Percentiles rank a stretch among this genome's conserved stretches.
These are phyloP conservation scores for Dexiosoma caninum DNA, from an alignment of 2,888 invertebrate genomes.

Conservation along the genomic window DNA sequence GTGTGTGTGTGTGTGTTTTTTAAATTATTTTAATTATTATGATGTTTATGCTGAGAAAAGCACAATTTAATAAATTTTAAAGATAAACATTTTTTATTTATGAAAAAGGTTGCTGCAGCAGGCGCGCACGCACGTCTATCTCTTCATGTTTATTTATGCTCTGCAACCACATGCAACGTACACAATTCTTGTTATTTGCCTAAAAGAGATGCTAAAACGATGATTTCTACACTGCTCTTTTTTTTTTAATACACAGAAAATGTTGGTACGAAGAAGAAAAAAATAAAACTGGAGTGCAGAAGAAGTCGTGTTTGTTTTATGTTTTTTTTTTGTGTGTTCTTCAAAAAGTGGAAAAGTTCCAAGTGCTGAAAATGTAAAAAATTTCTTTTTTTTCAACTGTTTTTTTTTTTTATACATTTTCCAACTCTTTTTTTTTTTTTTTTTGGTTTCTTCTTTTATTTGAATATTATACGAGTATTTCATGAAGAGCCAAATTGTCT, in stretches of 20 bases:
- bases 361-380: neutral
- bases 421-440: neutral
- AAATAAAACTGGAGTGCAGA: neutral
- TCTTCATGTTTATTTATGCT: neutral
- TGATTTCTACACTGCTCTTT: neutral
- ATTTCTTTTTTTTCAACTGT: no score
- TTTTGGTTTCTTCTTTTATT: no score
- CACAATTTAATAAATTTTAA: neutral
- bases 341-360: neutral
- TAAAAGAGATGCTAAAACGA: neutral
- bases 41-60: neutral
- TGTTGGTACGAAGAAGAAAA: neutral
- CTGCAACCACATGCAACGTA: constrained; percentile 31
- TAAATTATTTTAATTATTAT: no score
- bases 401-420: no score
- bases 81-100: neutral
- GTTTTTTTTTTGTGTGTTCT: neutral
- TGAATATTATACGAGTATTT: neutral
- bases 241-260: no score
- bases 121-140: no score
- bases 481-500: constrained; percentile 32
- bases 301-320: neutral
- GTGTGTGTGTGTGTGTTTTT: neutral
- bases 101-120: neutral
- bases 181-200: constrained; percentile 7